Base-by-base conservation (phyloP, 2,888 invertebrate genomes). In the Ectobius pallidus region DNA sequence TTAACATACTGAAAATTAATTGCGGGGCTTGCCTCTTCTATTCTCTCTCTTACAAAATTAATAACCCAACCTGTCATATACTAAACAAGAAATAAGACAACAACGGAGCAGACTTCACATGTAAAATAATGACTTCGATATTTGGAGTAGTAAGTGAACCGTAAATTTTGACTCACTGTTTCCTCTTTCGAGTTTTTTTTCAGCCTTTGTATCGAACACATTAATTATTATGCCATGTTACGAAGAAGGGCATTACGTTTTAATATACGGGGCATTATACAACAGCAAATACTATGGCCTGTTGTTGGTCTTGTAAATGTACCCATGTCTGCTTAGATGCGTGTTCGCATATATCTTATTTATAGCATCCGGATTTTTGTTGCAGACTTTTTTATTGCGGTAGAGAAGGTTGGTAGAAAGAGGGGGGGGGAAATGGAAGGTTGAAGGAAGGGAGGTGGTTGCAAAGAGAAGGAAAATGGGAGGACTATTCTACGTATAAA, bases 291-390 rank as follows among this genome's bases (percentile, higher is more conserved):
- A 30, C 27, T 1, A 25, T 58, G 16, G 27, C 27, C 27, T 58
- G 30, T 58, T 58, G 58, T 58, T 58, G 16, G 27, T 58, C 32
- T n/a, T 32, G 58, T 58, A 58, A 58, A 58, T 58, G 30, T 18
- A 58, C 58, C 58, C 27, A 16, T 58, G 58, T 30, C 16, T 30
- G 58, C n/a, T 30, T 14, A n/a, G 58, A 32, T 22, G 58, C n/a
- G n/a, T 16, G 30, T 30, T 58, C 32, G n/a, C 58, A 16, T 58
- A 58, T 30, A 14, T 30, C 58, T 58, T 58, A 32, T 58, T 58
- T 58, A 58, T 58, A 30, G 58, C 32, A 30, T 58, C 58, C 58
- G 58, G 58, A 58, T 58, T 58, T 58, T 58, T 58, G 58, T 58
- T 58, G 32, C 58, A 16, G 58, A n/a, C n/a, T 30, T 32, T 58